Base-by-base conservation (phyloP, 2,797 vertebrate species). In the Chanos chanos region DNA sequence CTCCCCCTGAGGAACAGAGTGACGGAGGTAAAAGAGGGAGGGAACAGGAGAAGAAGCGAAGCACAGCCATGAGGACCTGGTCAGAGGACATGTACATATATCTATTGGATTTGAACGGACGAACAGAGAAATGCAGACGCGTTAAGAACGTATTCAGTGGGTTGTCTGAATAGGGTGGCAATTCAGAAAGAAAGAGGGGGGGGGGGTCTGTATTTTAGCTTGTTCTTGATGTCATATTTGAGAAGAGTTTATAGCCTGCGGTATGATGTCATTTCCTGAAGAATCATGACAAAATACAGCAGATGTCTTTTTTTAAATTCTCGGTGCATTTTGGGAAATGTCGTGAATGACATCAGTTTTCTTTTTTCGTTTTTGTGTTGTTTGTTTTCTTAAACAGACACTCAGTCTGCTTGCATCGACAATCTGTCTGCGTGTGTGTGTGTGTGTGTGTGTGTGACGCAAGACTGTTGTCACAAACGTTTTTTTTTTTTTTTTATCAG, bases 361-460 rank as follows among this genome's bases (percentile, higher is more conserved):
- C 9, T 8, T 37, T 58, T 22, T 40, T 45, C 9, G 6, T 16
- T 22, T 55, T 18, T 22, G 44, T 13, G 48, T 61, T 50, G 1
- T 5, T 28, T 3, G 4, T 28, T 28, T 10, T 12, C 19, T 15
- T 5, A 6, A n/a, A n/a, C n/a, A n/a, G 33, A 4, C 19, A 60
- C 50, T 47, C 45, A 58, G 15, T 15, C 54, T 61, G 70, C 86
- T 83, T 76, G 86, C 88, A 68, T 81, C 74, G 87, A 89, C 89
- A 89, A 89, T 91, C 88, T 73, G 37, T 82, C 61, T 72, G 69
- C 69, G 24, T 50, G 47, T 77, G 62, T 69, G 48, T 25, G n/a
- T 60, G 66, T 64, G 43, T 10, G 9, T 52, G 57, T 64, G 43
- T 12, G 61, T 64, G n/a, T n/a, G n/a, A n/a, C n/a, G n/a, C n/a